These are phyloP conservation scores for Papilio polyxenes DNA, from an alignment of 1,140 invertebrate genomes.

Conservation along the genomic window DNA sequence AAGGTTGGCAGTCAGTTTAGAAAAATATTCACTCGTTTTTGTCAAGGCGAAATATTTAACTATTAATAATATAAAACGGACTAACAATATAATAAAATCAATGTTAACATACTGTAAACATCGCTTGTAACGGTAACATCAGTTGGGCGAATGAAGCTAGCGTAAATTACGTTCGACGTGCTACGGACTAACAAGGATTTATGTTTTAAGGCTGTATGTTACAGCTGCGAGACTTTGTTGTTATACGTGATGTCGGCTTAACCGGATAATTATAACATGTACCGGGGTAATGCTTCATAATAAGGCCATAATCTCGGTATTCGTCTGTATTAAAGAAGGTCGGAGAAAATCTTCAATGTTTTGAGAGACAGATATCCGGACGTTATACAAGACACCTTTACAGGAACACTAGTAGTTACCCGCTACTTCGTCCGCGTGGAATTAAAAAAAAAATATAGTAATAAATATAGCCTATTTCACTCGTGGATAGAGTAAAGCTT, in stretches of 20 bases:
- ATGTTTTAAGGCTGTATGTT: conserved; percentile 2
- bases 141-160: not conserved
- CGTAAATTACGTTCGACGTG: conserved; percentile 4
- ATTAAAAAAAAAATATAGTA: no score
- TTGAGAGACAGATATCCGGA: no score
- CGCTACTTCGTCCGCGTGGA: no score
- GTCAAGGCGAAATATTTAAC: no score
- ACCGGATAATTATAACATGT: not conserved
- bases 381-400: no score
- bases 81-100: not conserved
- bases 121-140: conserved; percentile 1
- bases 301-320: not conserved
- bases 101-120: not conserved
- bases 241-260: not conserved
- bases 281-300: not conserved
- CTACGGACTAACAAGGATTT: not conserved
- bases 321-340: not conserved
- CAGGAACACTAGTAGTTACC: no score
- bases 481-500: no score
- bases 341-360: not conserved
- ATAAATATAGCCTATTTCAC: no score
- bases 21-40: no score
- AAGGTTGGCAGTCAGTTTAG: no score
- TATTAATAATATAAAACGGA: no score
- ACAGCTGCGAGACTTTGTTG: not conserved